phyloP scores from a whole-genome alignment of 2,113 vertebrate species.

The Xiphias gladius region DNA sequence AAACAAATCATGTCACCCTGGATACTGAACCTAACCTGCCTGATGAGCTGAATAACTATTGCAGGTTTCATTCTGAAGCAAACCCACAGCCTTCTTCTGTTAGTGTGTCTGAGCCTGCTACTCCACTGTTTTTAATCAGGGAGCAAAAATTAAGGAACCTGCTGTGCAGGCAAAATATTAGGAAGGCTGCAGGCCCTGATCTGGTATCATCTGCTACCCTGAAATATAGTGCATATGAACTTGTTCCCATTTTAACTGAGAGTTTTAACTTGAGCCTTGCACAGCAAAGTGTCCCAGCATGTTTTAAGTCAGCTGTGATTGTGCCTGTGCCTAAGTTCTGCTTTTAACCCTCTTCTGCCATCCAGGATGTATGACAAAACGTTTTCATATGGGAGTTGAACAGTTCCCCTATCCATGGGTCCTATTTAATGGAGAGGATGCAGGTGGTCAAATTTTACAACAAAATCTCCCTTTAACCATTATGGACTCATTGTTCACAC shows the following conservation, averaged over 20 bases:
- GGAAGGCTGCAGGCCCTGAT: background rate
- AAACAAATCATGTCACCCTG: background rate
- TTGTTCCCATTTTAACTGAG: background rate
- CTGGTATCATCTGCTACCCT: background rate
- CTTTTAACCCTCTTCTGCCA: background rate
- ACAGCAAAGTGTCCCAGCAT: background rate
- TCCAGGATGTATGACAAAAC: background rate
- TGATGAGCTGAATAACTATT: background rate
- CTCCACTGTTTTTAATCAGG: background rate
- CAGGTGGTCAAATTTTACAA: background rate
- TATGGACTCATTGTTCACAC: too few species aligned
- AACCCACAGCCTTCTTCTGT: background rate
- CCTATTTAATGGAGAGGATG: background rate
- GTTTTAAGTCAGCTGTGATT: background rate
- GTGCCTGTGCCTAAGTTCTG: background rate
- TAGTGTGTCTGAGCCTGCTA: too few species aligned
- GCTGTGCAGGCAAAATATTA: background rate
- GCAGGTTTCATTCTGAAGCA: background rate
- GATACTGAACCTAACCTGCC: background rate
- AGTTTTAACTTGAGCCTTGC: background rate
- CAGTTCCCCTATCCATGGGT: background rate
- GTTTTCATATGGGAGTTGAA: background rate
- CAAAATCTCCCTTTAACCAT: background rate
- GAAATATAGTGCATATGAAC: too few species aligned
- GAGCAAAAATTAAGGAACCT: background rate